A percentile compares a stretch with the other conserved stretches of the same genome.
These are phyloP conservation scores for Lepidurus apus DNA, from an alignment of 1,140 invertebrate genomes.

Conservation along the genomic window DNA sequence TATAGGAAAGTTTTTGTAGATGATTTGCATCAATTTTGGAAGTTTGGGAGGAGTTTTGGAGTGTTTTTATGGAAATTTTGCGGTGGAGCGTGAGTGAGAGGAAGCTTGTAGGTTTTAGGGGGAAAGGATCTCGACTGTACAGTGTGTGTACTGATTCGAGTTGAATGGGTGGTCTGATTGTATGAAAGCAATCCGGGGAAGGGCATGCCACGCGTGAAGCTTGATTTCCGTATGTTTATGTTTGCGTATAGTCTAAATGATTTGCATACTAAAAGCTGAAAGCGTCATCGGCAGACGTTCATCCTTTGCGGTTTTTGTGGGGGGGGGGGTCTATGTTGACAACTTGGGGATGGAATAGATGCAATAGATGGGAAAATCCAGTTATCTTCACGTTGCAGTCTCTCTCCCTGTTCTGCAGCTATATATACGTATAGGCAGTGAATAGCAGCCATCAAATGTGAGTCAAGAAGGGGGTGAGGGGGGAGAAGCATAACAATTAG, in stretches of 20 bases:
- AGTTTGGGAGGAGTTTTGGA: too few relatives aligned
- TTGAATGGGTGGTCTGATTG: conserved; percentile 12
- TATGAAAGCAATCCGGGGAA: conserved; percentile 2
- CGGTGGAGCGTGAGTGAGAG: not conserved
- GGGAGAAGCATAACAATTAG: conserved; percentile 10
- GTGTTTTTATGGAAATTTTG: not conserved
- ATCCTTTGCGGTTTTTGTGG: not conserved
- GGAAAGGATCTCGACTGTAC: not conserved
- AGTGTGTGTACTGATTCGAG: not conserved
- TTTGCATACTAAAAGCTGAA: not conserved
- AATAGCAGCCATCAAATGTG: not conserved
- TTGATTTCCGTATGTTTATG: conserved; percentile 20
- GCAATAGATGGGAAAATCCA: not conserved
- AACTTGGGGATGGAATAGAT: not conserved
- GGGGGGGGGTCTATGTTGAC: not conserved
- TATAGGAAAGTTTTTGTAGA: too few relatives aligned
- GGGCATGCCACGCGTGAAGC: not conserved
- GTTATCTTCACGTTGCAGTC: not conserved
- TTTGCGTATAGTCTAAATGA: not conserved
- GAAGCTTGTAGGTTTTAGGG: not conserved
- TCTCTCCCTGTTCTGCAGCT: not conserved
- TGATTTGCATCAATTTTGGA: too few relatives aligned
- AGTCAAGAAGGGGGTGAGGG: not conserved
- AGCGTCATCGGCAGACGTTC: not conserved
- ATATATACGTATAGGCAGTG: not conserved